Percentiles rank a stretch among this genome's conserved stretches.
Evolutionary conservation across 2,113 vertebrate genomes (phyloP).

Genomic region (Calypte anna): DNA sequence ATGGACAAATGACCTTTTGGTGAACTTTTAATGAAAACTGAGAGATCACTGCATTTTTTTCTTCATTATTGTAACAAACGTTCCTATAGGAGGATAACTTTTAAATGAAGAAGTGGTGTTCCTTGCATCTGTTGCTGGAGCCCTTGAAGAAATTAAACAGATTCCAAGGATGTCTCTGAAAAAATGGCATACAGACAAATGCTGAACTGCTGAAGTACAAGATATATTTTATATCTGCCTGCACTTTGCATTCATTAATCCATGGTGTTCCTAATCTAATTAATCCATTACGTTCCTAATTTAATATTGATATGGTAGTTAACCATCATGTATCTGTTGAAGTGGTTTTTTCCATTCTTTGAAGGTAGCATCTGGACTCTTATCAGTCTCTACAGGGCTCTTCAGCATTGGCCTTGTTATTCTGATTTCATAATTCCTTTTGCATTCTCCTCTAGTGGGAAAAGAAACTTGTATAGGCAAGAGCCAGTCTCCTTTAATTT

Average conservation of each 20-base stretch:
- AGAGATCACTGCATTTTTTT: neutral
- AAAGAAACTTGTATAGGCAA: neutral
- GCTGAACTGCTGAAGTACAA: neutral
- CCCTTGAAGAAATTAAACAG: neutral
- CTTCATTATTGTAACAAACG: neutral
- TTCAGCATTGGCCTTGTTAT: neutral
- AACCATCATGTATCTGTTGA: neutral
- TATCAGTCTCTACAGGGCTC: neutral
- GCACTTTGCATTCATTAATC: neutral
- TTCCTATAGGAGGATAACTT: neutral
- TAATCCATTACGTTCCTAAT: neutral
- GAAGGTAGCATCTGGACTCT: neutral
- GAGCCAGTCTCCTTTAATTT: neutral
- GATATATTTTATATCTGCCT: neutral
- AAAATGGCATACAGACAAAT: neutral
- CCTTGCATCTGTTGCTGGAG: neutral
- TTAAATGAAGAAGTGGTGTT: neutral
- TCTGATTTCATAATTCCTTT: conserved; percentile 13
- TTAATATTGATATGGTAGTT: neutral
- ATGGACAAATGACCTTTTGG: neutral
- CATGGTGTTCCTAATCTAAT: neutral
- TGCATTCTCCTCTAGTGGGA: accelerated
- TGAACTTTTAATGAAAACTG: conserved; percentile 1
- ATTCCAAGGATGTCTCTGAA: neutral
- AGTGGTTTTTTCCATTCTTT: neutral